Base-by-base conservation (phyloP, 2,113 vertebrate species). In the Python bivittatus region DNA sequence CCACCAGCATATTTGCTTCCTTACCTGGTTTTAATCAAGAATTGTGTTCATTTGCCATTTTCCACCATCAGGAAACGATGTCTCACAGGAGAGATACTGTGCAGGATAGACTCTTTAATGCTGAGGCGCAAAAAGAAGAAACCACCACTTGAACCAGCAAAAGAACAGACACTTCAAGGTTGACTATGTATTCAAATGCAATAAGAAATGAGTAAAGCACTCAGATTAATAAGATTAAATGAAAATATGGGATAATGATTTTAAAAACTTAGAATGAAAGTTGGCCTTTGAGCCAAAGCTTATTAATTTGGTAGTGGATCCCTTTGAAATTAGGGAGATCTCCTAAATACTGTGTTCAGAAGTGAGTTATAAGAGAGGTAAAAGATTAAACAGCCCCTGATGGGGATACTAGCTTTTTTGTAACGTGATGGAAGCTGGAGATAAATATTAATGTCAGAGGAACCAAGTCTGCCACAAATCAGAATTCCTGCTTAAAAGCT, bases 61-160 rank as follows among this genome's bases (percentile, higher is more conserved):
- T 90, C 33, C 91, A 91, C 91, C 48, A 90, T 89, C 15, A 48
- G 92, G 94, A 64, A 44, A 1, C 92, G 83, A 38, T 93, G 44
- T 93, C 89, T 93, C 29, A 85, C 0, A 9, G 27, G 15, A 22
- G 85, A 95, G 23, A 64, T 93, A 52, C 4, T 93, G 58, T 48
- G 57, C 53, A 94, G 93, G 42, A 90, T 90, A 68, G 33, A 93
- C 1, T 1, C 61, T 48, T 92, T 93, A 10, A 92, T 52, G 0
- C 33, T 58, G 87, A 92, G 58, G 25, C 33, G 0, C 44, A 54
- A 54, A 64, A 93, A 94, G 87, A 56, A 90, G 25, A 38, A 94
- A 84, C 60, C 0, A 11, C 8, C 83, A 68, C 9, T 3, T 1
- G 9, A 15, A 22, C 22, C 22, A 0, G 1, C 64, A 84, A 11